Conservation (phyloP, 2,797 vertebrate genomes). For the Pachyuromys duprasi region DNA sequence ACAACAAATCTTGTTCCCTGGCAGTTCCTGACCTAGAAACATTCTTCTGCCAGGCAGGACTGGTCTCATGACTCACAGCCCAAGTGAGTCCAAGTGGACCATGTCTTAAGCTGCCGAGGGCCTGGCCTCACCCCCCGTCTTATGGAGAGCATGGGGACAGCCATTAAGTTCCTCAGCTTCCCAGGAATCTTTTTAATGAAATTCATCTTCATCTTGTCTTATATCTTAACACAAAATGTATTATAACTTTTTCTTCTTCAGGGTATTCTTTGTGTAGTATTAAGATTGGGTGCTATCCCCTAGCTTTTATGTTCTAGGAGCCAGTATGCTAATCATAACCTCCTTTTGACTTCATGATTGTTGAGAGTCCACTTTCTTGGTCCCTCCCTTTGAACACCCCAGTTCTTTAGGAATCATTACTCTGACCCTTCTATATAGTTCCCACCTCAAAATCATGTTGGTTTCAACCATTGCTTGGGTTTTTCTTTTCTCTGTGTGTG, state of each 20-base stretch:
- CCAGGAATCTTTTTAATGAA: background rate
- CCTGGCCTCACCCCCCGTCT: background rate
- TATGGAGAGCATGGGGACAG: background rate
- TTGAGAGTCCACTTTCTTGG: background rate
- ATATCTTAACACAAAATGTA: background rate
- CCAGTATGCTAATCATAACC: background rate
- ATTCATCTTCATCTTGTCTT: background rate
- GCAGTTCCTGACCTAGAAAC: background rate
- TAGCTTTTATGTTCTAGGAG: background rate
- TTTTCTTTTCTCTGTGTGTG: background rate
- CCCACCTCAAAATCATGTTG: background rate
- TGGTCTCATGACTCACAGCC: background rate
- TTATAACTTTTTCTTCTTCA: background rate
- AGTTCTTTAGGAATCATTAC: background rate
- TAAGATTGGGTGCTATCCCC: background rate
- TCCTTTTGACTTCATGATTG: background rate
- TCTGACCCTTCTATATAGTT: background rate
- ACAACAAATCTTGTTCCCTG: background rate
- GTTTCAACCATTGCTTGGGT: background rate
- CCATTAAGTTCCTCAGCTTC: too few species aligned
- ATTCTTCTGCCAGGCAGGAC: background rate
- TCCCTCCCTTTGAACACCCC: background rate
- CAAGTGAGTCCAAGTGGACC: too few species aligned
- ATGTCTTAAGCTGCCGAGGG: rapidly evolving
- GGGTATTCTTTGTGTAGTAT: background rate